Conservation (phyloP, 2,888 invertebrate genomes). For the Eupithecia centaureata region DNA sequence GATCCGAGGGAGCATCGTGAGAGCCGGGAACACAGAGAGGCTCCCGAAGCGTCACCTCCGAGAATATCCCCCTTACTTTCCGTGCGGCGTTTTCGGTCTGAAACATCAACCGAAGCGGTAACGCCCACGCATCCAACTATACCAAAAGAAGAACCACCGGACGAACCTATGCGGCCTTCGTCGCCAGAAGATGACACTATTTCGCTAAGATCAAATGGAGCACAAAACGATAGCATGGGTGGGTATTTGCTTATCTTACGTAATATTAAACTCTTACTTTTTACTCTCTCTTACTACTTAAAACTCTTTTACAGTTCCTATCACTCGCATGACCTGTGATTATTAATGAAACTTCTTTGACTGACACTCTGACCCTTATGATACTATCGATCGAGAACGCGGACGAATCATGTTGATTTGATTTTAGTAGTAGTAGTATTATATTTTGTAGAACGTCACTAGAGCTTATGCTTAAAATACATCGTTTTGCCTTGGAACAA, state of each 20-base stretch:
- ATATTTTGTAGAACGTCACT: not conserved
- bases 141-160: slow-evolving; percentile 82
- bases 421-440: slow-evolving; percentile 6
- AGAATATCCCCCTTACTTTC: slow-evolving; percentile 79
- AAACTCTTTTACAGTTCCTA: not conserved
- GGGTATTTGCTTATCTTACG: no score
- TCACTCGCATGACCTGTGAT: not conserved
- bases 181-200: slow-evolving; percentile 85
- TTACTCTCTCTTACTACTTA: no score
- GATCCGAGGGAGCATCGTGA: slow-evolving; percentile 59
- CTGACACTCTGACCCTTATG: slow-evolving; percentile 1
- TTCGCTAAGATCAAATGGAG: slow-evolving; percentile 81
- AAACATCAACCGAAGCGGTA: slow-evolving; percentile 68
- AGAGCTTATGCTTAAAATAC: slow-evolving; percentile 2
- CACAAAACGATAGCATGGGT: slow-evolving; percentile 83
- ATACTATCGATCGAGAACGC: not conserved
- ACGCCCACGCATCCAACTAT: slow-evolving; percentile 76
- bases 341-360: not conserved
- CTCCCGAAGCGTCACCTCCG: slow-evolving; percentile 76
- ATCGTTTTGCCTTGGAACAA: not conserved
- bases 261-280: no score
- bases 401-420: not conserved
- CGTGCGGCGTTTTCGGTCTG: slow-evolving; percentile 75
- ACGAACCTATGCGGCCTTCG: slow-evolving; percentile 80
- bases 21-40: slow-evolving; percentile 62